Evolutionary conservation across 2,113 vertebrate genomes (phyloP).

Genomic region (Microtus pennsylvanicus): DNA sequence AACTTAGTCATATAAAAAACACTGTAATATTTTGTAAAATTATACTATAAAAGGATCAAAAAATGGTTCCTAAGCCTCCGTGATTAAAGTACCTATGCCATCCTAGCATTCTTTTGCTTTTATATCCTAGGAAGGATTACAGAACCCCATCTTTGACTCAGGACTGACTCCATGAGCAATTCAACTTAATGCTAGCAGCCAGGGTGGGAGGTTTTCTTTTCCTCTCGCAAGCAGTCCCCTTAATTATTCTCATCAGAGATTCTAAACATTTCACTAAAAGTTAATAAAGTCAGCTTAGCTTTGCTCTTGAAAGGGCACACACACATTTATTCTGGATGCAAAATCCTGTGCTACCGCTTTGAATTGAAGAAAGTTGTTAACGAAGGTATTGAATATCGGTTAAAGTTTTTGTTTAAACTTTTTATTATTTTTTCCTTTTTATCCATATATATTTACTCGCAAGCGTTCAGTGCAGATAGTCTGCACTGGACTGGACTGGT

Average conservation of each 20-base stretch:
- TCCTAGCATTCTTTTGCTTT: rapidly evolving
- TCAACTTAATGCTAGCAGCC: neutral
- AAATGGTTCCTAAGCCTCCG: neutral
- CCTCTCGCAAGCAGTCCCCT: neutral
- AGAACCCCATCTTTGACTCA: neutral
- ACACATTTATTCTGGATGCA: neutral
- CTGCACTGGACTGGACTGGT: too few relatives aligned
- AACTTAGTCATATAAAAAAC: neutral
- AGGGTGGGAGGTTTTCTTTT: neutral
- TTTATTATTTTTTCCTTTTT: neutral
- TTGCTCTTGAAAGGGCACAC: neutral
- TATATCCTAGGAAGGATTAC: neutral
- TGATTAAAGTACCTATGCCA: neutral
- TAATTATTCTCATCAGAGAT: neutral
- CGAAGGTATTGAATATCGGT: neutral
- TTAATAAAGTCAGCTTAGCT: neutral
- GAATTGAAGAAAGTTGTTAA: too few relatives aligned
- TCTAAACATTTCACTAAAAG: neutral
- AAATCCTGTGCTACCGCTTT: neutral
- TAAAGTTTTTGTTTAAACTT: neutral
- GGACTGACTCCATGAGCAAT: neutral
- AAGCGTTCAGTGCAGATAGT: neutral
- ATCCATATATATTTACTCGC: neutral
- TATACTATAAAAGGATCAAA: neutral
- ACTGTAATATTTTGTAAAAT: neutral